Percentiles rank a stretch among this genome's conserved stretches.
Conservation (phyloP, 2,888 invertebrate species). For the Phytoseiulus persimilis region DNA sequence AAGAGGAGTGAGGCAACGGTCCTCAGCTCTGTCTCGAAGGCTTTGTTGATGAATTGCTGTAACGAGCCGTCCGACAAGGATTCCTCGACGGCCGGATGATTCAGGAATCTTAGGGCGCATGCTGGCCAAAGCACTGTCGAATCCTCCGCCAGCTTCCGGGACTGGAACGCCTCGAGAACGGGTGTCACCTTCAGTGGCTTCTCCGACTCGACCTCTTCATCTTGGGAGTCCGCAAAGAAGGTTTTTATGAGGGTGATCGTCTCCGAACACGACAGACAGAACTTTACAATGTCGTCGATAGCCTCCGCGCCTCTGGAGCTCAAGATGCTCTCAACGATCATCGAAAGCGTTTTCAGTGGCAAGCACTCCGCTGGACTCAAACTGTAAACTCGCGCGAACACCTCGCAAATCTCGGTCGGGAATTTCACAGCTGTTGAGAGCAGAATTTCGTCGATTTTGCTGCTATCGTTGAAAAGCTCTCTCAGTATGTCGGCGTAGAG, state of each 20-base stretch:
- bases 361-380: conserved; percentile 16
- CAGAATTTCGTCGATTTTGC: background rate
- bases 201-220: conserved; percentile 21
- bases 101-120: conserved; percentile 9
- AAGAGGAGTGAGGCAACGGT: background rate
- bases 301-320: background rate
- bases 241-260: background rate
- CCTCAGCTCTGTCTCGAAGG: background rate
- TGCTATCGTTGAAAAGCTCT: background rate
- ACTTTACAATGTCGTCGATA: background rate
- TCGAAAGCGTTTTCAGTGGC: background rate
- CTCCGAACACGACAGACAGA: conserved; percentile 14
- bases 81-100: conserved; percentile 8
- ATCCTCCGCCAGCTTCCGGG: background rate
- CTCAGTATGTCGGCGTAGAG: conserved; percentile 9
- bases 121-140: background rate
- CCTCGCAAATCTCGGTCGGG: background rate
- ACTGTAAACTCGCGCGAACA: background rate
- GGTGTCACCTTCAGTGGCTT: background rate
- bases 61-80: conserved; percentile 6
- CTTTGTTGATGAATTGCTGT: conserved; percentile 9
- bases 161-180: background rate
- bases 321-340: conserved; percentile 9
- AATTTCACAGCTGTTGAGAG: conserved; percentile 6
- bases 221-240: background rate